Conservation (phyloP, 2,888 invertebrate genomes). For the Euproctis similis region DNA sequence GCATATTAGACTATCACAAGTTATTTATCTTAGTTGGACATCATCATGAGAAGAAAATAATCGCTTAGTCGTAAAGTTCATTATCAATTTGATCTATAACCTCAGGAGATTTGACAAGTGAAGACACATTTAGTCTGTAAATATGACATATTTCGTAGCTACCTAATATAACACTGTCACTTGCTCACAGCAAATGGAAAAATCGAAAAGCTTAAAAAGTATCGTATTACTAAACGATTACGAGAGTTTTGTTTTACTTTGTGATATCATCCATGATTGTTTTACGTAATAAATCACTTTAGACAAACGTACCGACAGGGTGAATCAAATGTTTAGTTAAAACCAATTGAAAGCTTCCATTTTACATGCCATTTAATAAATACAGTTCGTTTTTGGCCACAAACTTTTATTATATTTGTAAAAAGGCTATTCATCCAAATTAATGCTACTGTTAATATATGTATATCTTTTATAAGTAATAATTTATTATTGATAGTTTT, state of each 20-base stretch:
- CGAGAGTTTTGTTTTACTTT: conserved; percentile 58
- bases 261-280: conserved; percentile 60
- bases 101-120: too few species aligned
- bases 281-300: conserved; percentile 63
- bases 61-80: too few species aligned
- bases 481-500: too few species aligned
- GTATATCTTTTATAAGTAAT: too few species aligned
- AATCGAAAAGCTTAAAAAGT: conserved; percentile 39
- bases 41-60: too few species aligned
- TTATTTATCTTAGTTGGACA: too few species aligned
- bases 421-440: conserved; percentile 34
- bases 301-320: conserved; percentile 60
- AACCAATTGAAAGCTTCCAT: conserved; percentile 47
- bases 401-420: conserved; percentile 30
- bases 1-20: too few species aligned
- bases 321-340: conserved; percentile 50
- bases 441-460: conserved; percentile 27
- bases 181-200: conserved; percentile 28
- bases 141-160: too few species aligned
- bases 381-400: too few species aligned
- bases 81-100: too few species aligned
- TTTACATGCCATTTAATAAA: conserved; percentile 36
- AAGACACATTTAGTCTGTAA: too few species aligned
- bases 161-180: conserved; percentile 22
- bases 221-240: conserved; percentile 67